phyloP scores from a whole-genome alignment of 2,888 invertebrate species.

The Plagiodera versicolora region DNA sequence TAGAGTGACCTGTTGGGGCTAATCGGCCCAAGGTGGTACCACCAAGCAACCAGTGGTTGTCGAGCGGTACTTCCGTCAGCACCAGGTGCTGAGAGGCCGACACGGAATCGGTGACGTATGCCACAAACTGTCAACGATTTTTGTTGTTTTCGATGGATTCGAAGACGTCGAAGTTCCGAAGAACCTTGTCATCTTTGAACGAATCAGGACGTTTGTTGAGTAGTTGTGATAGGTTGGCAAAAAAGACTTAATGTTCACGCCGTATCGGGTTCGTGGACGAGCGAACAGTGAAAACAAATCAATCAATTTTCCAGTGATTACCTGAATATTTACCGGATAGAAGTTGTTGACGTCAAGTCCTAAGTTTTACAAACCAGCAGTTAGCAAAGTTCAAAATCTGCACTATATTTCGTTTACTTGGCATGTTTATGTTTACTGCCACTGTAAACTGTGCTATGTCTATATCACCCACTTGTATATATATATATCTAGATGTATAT shows the following conservation, averaged over 20 bases:
- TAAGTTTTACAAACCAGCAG: conserved; percentile 53
- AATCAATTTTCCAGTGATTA: conserved; percentile 54
- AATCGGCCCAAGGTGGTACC: conserved; percentile 45
- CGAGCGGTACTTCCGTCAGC: conserved; percentile 34
- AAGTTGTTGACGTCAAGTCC: conserved; percentile 51
- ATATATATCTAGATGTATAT: conserved; percentile 40
- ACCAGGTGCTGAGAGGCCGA: conserved; percentile 17
- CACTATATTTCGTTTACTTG: conserved; percentile 47
- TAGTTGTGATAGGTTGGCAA: conserved; percentile 53
- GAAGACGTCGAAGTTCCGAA: conserved; percentile 44
- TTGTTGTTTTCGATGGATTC: conserved; percentile 48
- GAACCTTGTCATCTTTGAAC: conserved; percentile 44
- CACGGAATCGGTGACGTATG: conserved; percentile 54
- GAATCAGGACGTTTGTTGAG: conserved; percentile 44
- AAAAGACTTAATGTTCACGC: conserved; percentile 46
- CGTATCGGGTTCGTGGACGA: conserved; percentile 50
- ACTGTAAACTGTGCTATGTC: conserved; percentile 53
- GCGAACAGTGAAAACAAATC: conserved; percentile 53
- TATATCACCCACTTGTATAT: conserved; percentile 31
- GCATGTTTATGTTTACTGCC: conserved; percentile 46
- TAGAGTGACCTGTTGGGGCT: conserved; percentile 70
- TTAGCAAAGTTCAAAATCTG: conserved; percentile 56
- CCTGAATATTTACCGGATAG: conserved; percentile 52
- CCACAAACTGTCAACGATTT: conserved; percentile 51
- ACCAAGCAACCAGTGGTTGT: conserved; percentile 40